Conservation (phyloP, 2,797 vertebrate species). For the Rhabdomys pumilio region DNA sequence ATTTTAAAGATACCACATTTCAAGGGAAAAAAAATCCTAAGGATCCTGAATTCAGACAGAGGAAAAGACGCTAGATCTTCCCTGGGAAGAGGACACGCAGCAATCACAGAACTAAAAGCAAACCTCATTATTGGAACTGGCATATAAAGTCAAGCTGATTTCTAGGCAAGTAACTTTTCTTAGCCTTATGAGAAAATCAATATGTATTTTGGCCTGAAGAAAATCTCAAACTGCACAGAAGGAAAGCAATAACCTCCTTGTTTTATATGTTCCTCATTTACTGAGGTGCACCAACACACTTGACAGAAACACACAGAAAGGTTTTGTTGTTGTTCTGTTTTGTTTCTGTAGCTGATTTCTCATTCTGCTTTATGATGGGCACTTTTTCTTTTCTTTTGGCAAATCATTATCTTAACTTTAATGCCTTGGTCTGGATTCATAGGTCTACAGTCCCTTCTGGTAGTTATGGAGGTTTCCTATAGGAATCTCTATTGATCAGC, state of each 20-base stretch:
- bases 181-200: constrained; percentile 70
- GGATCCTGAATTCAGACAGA: neutral
- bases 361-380: neutral
- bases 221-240: constrained; percentile 63
- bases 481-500: neutral
- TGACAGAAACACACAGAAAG: neutral
- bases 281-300: neutral
- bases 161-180: constrained; percentile 56
- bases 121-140: constrained; percentile 8
- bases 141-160: constrained; percentile 41
- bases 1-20: neutral
- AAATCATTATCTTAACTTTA: constrained; percentile 21
- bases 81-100: neutral
- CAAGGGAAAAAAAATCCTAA: constrained; percentile 6
- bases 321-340: neutral
- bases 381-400: neutral
- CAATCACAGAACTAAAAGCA: neutral
- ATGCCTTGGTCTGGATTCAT: neutral
- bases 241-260: constrained; percentile 12
- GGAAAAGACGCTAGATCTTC: neutral
- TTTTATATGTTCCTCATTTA: constrained; percentile 19
- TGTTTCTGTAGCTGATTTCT: neutral
- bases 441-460: neutral
- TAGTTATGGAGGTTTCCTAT: constrained; percentile 26
- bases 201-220: constrained; percentile 55